A percentile compares a stretch with the other conserved stretches of the same genome.
Conservation (phyloP, 2,888 invertebrate species). For the Leptopilina myrica region DNA sequence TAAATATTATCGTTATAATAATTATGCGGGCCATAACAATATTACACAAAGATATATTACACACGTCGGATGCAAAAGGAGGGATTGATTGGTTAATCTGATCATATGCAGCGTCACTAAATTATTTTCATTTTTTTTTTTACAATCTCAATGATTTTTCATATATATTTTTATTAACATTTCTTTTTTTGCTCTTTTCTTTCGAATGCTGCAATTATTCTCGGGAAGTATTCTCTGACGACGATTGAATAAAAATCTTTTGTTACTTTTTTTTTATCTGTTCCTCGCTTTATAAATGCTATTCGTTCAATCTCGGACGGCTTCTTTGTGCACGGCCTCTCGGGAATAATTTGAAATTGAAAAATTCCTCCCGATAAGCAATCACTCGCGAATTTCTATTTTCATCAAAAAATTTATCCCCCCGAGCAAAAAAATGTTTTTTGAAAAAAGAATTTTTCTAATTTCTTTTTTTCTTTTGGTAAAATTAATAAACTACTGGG, state of each 20-base stretch:
- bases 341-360: slow-evolving; percentile 39
- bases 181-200: not conserved
- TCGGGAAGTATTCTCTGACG: slow-evolving; percentile 26
- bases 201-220: slow-evolving; percentile 25
- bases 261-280: not conserved
- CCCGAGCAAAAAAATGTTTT: too few relatives aligned
- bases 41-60: slow-evolving; percentile 47
- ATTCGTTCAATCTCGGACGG: slow-evolving; percentile 50
- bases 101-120: slow-evolving; percentile 40
- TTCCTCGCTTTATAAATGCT: slow-evolving; percentile 46
- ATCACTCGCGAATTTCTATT: slow-evolving; percentile 46
- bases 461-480: not conserved
- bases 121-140: slow-evolving; percentile 29
- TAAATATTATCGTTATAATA: slow-evolving; percentile 20
- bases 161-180: not conserved
- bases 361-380: slow-evolving; percentile 39
- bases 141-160: slow-evolving; percentile 21
- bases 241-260: slow-evolving; percentile 21
- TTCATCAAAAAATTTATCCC: slow-evolving; percentile 4
- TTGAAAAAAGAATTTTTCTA: too few relatives aligned
- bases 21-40: slow-evolving; percentile 41
- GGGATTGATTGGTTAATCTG: slow-evolving; percentile 53
- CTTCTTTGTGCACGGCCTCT: slow-evolving; percentile 43
- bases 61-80: slow-evolving; percentile 50
- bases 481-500: not conserved